Percentiles rank a stretch among this genome's conserved stretches.
Conservation (phyloP, 1,140 invertebrate genomes). For the Drosophila nikananu region DNA sequence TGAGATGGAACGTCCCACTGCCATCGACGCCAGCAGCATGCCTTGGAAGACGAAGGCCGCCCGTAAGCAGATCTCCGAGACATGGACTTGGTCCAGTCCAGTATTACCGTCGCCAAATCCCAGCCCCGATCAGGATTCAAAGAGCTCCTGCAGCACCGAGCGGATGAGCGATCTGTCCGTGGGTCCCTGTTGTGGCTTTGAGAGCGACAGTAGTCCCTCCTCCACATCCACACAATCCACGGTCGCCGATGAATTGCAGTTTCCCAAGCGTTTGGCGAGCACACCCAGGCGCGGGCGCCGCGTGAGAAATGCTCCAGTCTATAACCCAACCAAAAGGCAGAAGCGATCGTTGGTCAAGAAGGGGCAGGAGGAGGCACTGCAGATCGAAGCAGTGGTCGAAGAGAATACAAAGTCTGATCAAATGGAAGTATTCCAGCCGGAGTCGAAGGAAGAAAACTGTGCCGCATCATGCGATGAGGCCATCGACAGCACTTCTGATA, state of each 20-base stretch:
- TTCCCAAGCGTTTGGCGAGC: slow-evolving; percentile 25
- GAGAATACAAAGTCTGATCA: slow-evolving; percentile 22
- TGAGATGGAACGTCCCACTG: background rate
- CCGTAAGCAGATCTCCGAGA: slow-evolving; percentile 61
- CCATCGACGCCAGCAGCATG: slow-evolving; percentile 21
- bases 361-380: background rate
- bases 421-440: background rate
- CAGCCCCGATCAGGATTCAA: background rate
- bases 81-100: slow-evolving; percentile 16
- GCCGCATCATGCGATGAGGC: slow-evolving; percentile 10
- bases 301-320: slow-evolving; percentile 4
- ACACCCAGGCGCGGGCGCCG: slow-evolving; percentile 32
- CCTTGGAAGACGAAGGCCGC: slow-evolving; percentile 74
- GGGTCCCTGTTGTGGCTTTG: slow-evolving; percentile 56
- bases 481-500: slow-evolving; percentile 31
- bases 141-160: slow-evolving; percentile 15
- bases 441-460: background rate
- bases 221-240: slow-evolving; percentile 14
- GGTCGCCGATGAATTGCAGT: background rate
- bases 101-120: background rate
- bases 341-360: slow-evolving; percentile 15
- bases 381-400: background rate
- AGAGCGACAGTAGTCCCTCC: slow-evolving; percentile 41
- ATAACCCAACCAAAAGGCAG: slow-evolving; percentile 29
- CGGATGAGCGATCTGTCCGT: slow-evolving; percentile 63